A percentile compares a stretch with the other conserved stretches of the same genome.
Evolutionary conservation across 2,113 vertebrate genomes (phyloP).

Genomic region (Leucoraja erinaceus): DNA sequence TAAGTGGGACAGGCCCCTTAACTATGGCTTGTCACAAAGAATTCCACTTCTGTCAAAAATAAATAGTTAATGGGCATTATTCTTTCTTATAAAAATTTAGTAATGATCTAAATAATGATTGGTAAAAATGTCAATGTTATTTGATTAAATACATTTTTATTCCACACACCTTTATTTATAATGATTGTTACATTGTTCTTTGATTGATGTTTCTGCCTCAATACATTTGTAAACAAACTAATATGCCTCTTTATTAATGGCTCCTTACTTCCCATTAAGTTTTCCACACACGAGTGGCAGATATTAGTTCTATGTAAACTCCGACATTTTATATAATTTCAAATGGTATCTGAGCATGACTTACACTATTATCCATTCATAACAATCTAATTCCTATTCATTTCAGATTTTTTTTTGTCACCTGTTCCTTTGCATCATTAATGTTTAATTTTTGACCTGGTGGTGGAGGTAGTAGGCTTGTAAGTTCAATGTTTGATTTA

Average conservation of each 20-base stretch:
- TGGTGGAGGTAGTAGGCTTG: no score
- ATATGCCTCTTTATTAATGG: neutral
- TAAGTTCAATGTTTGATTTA: no score
- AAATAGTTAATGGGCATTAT: constrained; percentile 9
- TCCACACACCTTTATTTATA: neutral
- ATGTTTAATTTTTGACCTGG: no score
- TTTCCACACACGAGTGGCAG: neutral
- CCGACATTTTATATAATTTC: neutral
- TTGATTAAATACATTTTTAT: constrained; percentile 18
- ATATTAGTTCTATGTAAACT: neutral
- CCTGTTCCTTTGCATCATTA: neutral
- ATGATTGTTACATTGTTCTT: neutral
- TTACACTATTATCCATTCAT: neutral
- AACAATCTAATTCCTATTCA: neutral
- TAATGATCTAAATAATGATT: constrained; percentile 20
- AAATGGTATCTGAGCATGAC: no score
- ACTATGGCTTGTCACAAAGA: neutral
- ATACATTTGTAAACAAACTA: neutral
- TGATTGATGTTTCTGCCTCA: neutral
- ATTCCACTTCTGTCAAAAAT: neutral
- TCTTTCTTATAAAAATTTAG: neutral
- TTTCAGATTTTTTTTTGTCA: neutral
- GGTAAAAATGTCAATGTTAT: constrained; percentile 12
- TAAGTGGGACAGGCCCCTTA: no score
- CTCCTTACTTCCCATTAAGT: neutral